A percentile compares a stretch with the other conserved stretches of the same genome.
These are phyloP conservation scores for Heliornis fulica DNA, from an alignment of 2,113 vertebrate genomes.

Conservation along the genomic window DNA sequence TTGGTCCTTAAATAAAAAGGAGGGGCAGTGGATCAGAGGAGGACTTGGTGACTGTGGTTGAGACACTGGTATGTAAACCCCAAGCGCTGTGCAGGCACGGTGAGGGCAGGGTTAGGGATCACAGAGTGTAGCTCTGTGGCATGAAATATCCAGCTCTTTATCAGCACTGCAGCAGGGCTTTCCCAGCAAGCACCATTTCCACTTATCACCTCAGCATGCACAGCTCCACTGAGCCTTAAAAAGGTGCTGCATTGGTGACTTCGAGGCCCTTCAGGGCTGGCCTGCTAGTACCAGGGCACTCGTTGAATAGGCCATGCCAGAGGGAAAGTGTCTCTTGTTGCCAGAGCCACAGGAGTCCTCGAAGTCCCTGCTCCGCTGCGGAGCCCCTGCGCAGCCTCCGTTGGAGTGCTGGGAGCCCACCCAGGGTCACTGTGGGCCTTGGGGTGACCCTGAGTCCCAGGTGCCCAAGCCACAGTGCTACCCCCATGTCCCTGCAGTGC, in stretches of 20 bases:
- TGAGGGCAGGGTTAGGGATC: background rate
- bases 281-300: background rate
- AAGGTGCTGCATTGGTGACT: too few relatives aligned
- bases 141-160: background rate
- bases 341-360: background rate
- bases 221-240: too few relatives aligned
- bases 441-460: background rate
- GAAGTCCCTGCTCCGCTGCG: background rate
- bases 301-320: background rate
- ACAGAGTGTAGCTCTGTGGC: background rate
- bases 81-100: background rate
- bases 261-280: background rate
- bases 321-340: background rate
- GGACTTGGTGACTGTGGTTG: background rate
- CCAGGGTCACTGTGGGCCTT: background rate
- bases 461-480: rapidly evolving
- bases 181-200: background rate
- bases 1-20: background rate
- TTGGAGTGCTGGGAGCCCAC: too few relatives aligned
- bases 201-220: background rate
- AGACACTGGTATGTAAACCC: background rate
- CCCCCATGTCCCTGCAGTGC: background rate
- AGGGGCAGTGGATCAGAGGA: background rate
- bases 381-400: too few relatives aligned
- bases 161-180: slow-evolving; percentile 11